phyloP scores from a whole-genome alignment of 1,140 invertebrate genomes.

The Drosophila bocqueti region DNA sequence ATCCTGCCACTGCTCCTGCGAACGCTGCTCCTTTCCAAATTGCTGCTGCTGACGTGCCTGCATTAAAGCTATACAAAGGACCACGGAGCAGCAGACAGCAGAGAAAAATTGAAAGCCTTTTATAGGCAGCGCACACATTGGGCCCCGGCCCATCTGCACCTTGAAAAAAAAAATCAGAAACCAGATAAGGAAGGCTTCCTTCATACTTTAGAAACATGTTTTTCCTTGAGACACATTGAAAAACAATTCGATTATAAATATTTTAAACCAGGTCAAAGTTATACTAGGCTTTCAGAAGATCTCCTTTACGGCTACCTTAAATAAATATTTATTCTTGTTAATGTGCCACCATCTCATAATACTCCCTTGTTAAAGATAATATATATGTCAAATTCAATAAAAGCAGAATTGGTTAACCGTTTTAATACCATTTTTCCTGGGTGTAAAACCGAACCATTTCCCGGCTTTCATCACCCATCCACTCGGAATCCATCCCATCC shows the following conservation, averaged over 20 bases:
- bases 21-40: constrained; percentile 41
- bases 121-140: constrained; percentile 57
- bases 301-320: not conserved
- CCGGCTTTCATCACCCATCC: constrained; percentile 5
- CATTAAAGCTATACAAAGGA: constrained; percentile 69
- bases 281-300: too few relatives aligned
- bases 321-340: not conserved
- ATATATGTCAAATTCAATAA: constrained; percentile 6
- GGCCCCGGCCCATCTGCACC: constrained; percentile 3
- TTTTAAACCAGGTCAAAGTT: not conserved
- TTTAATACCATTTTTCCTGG: constrained; percentile 15
- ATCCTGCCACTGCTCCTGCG: constrained; percentile 7
- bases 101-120: constrained; percentile 77
- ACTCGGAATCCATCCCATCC: constrained; percentile 27
- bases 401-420: not conserved
- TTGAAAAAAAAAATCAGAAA: not conserved
- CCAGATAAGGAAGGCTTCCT: not conserved
- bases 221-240: not conserved
- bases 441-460: constrained; percentile 5
- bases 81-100: constrained; percentile 22
- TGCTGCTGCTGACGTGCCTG: constrained; percentile 77
- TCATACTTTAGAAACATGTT: not conserved
- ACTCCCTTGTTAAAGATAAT: not conserved
- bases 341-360: not conserved
- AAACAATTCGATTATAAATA: not conserved